These are phyloP conservation scores for Pyrocoelia pectoralis DNA, from an alignment of 2,888 invertebrate species.

Conservation along the genomic window DNA sequence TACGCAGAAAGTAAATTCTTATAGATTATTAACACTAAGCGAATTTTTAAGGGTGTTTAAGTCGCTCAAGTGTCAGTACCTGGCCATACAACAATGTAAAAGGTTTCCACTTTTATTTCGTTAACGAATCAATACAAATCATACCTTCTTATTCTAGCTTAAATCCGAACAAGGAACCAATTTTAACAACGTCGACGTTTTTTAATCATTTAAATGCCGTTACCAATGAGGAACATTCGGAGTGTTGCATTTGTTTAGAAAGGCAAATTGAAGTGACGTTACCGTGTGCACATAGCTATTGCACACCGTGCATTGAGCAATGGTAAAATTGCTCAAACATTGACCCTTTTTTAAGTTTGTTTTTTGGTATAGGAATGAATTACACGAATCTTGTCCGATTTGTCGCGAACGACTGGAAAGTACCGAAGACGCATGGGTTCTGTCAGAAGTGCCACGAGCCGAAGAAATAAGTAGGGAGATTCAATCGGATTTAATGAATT, in stretches of 20 bases:
- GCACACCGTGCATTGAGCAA: constrained; percentile 74
- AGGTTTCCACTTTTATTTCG: constrained; percentile 37
- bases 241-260: constrained; percentile 79
- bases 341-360: not conserved
- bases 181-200: constrained; percentile 54
- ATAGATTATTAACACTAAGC: constrained; percentile 67
- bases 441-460: constrained; percentile 68
- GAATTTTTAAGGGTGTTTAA: constrained; percentile 71
- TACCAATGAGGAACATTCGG: constrained; percentile 52
- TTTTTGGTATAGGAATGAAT: constrained; percentile 67
- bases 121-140: not conserved
- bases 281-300: constrained; percentile 76
- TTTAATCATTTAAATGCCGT: constrained; percentile 54
- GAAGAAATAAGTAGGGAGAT: constrained; percentile 67
- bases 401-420: constrained; percentile 70
- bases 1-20: constrained; percentile 62
- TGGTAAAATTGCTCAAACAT: constrained; percentile 63
- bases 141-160: constrained; percentile 7
- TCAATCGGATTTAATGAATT: constrained; percentile 57
- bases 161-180: constrained; percentile 1
- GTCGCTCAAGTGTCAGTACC: constrained; percentile 62
- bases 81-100: constrained; percentile 53
- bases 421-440: constrained; percentile 71
- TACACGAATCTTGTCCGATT: constrained; percentile 74
- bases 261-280: constrained; percentile 72